Conservation (phyloP, 2,888 invertebrate genomes). For the Lobophora halterata region DNA sequence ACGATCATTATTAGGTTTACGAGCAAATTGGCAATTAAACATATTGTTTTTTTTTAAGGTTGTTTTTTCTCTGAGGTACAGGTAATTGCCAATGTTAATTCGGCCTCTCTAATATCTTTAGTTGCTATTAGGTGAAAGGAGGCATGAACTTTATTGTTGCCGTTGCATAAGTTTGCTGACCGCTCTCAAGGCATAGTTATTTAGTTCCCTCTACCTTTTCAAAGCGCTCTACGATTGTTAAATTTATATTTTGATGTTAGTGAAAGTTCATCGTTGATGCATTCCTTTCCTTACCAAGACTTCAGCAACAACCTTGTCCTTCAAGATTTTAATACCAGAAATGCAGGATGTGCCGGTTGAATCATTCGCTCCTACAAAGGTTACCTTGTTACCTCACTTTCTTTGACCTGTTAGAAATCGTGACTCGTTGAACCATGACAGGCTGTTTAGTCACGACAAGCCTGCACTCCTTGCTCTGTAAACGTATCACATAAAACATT, state of each 20-base stretch:
- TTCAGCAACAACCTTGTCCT: no score
- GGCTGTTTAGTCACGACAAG: slow-evolving; percentile 40
- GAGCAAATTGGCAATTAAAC: slow-evolving; percentile 19
- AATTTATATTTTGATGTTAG: slow-evolving; percentile 52
- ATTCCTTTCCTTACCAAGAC: no score
- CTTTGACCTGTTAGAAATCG: slow-evolving; percentile 65
- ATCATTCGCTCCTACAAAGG: slow-evolving; percentile 44
- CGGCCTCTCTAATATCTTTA: slow-evolving; percentile 29
- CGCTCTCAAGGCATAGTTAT: slow-evolving; percentile 43
- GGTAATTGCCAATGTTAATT: slow-evolving; percentile 16
- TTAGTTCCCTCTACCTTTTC: slow-evolving; percentile 42
- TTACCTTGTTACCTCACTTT: slow-evolving; percentile 47
- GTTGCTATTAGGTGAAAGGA: slow-evolving; percentile 51
- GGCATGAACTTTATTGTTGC: slow-evolving; percentile 51
- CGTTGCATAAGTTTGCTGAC: slow-evolving; percentile 52
- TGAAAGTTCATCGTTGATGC: no score
- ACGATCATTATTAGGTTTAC: slow-evolving; percentile 15
- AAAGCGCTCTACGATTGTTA: slow-evolving; percentile 52
- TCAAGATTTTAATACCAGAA: no score
- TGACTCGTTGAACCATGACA: slow-evolving; percentile 47
- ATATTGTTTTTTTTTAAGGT: slow-evolving; percentile 9
- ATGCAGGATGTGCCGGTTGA: slow-evolving; percentile 38
- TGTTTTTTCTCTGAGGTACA: slow-evolving; percentile 8
- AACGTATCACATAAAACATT: slow-evolving; percentile 14
- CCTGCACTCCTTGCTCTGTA: slow-evolving; percentile 18